Base-by-base conservation (phyloP, 2,797 vertebrate species). In the Falco berigora region DNA sequence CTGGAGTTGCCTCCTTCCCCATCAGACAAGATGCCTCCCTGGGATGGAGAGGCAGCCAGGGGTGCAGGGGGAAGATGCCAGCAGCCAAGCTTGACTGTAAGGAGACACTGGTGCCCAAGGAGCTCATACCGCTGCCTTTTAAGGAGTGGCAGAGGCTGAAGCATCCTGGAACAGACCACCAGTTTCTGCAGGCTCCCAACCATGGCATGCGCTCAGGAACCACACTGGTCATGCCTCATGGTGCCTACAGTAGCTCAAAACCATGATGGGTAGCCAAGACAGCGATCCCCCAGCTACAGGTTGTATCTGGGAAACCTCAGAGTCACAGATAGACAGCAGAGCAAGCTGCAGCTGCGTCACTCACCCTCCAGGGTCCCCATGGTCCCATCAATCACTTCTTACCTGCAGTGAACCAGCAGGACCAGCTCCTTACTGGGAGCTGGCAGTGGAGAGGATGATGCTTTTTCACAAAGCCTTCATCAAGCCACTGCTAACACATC, bases 111-210 rank as follows among this genome's bases (percentile, higher is more conserved):
- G 53, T 1, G 1, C 47, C 24, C 4, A 2, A 71, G 4, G 34
- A 85, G 59, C 90, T 76, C 66, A 50, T 46, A 79, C 73, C 0
- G 1, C 91, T 94, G 95, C 95, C 95, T 96, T 96, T 96, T 96
- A 96, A 93, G 94, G 92, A 96, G 66, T 0, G 16, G 50, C 21
- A 72, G 55, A 76, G 68, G 34, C 79, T 64, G 58, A 95, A 62
- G 88, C 74, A 36, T 84, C 73, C 47, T 40, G 71, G 36, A 92
- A 81, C 55, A 75, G 69, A 75, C 52, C 73, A 53, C 38, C 61
- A 5, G 49, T 34, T 88, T 50, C 67, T 79, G 69, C 56, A 64
- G 42, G 66, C 94, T 78, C 69, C 53, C 56, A 50, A 1, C 28
- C 8, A 4, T 1, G 0, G 30, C 5, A 0, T 22, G 72, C 14